Percentiles rank a stretch among this genome's conserved stretches.
Evolutionary conservation across 53 echinoderm and acorn worm genomes (phyloP).

Genomic region (Paracentrotus lividus): DNA sequence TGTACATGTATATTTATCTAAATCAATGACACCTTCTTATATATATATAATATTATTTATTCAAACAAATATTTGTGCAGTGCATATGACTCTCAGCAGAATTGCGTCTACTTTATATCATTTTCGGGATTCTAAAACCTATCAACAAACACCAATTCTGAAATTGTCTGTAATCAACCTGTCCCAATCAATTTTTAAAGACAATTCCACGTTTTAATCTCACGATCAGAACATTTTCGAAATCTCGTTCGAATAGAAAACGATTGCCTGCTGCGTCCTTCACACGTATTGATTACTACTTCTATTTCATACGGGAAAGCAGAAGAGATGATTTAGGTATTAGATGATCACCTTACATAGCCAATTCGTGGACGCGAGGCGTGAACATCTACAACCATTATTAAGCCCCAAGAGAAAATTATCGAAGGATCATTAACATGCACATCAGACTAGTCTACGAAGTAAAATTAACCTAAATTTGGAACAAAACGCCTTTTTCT

Average conservation of each 20-base stretch:
- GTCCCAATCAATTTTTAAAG: no score
- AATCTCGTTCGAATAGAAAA: background rate
- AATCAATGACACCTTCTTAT: no score
- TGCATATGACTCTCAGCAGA: no score
- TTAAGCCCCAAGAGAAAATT: background rate
- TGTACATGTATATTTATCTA: no score
- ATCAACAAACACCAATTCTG: no score
- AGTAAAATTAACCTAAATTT: background rate
- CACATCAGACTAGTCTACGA: background rate
- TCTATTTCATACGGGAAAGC: background rate
- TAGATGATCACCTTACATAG: background rate
- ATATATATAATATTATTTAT: no score
- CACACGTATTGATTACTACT: background rate
- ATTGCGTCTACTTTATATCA: no score
- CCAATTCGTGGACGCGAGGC: background rate
- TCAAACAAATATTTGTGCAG: no score
- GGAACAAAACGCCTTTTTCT: background rate
- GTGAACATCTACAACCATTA: background rate
- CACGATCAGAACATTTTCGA: no score
- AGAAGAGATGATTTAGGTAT: background rate
- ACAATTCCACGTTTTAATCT: no score
- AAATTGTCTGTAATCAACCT: no score
- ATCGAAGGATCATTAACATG: background rate
- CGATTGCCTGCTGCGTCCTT: constrained; percentile 1
- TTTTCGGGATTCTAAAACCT: no score